A percentile compares a stretch with the other conserved stretches of the same genome.
Conservation (phyloP, 1,140 invertebrate species). For the Phenacoccus solenopsis region DNA sequence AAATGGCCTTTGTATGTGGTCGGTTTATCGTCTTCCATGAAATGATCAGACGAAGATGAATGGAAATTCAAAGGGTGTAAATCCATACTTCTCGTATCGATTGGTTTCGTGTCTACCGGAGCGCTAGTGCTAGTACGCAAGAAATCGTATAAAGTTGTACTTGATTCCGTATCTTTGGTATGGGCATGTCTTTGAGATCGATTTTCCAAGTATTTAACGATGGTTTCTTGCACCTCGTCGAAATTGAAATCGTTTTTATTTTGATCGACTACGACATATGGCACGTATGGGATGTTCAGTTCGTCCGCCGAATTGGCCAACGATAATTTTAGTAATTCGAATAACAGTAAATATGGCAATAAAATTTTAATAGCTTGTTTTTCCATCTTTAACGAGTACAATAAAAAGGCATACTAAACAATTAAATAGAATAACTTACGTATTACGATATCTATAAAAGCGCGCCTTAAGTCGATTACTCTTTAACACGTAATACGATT, state of each 20-base stretch:
- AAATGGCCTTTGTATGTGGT: background rate
- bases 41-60: background rate
- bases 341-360: background rate
- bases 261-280: background rate
- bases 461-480: no score
- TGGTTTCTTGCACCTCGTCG: background rate
- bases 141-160: slow-evolving; percentile 5
- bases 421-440: no score
- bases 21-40: background rate
- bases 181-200: background rate
- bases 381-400: no score
- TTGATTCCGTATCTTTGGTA: background rate
- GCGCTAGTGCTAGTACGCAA: background rate
- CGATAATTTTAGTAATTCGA: background rate
- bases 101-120: background rate
- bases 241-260: background rate
- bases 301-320: background rate
- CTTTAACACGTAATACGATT: no score
- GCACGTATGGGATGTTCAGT: background rate
- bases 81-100: background rate
- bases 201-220: background rate
- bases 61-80: background rate
- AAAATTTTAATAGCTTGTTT: no score
- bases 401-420: no score
- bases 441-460: no score